Evolutionary conservation across 2,888 invertebrate species (phyloP).

Genomic region (Sturmia bella): DNA sequence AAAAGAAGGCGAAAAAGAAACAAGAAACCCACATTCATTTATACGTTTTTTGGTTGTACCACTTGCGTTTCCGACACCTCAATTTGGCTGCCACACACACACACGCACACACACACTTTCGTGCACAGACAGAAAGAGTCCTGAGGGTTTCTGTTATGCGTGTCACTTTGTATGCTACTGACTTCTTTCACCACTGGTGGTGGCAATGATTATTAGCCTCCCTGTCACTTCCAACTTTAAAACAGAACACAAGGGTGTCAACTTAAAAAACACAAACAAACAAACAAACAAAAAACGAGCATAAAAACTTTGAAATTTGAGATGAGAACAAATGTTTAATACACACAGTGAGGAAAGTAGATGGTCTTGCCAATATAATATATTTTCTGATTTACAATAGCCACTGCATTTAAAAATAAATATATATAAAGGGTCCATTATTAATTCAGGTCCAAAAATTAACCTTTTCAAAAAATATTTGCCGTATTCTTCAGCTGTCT

Average conservation of each 20-base stretch:
- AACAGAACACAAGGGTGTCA: slow-evolving; percentile 52
- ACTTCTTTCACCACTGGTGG: slow-evolving; percentile 65
- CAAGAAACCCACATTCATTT: slow-evolving; percentile 14
- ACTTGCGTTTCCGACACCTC: slow-evolving; percentile 57
- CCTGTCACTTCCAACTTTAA: slow-evolving; percentile 44
- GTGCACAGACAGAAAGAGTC: slow-evolving; percentile 18
- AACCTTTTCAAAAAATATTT: too few relatives aligned
- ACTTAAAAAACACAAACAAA: too few relatives aligned
- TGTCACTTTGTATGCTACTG: slow-evolving; percentile 55
- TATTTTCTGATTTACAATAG: too few relatives aligned
- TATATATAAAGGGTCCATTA: too few relatives aligned
- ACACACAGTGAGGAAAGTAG: background rate
- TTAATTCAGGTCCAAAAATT: too few relatives aligned
- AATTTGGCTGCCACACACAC: slow-evolving; percentile 2
- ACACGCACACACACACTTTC: slow-evolving; percentile 7
- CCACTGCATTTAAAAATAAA: too few relatives aligned
- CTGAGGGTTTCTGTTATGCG: slow-evolving; percentile 56
- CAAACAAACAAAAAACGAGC: too few relatives aligned
- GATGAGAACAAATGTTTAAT: background rate
- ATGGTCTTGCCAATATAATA: background rate
- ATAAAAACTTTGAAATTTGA: background rate
- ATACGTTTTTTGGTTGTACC: slow-evolving; percentile 27
- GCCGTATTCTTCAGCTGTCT: too few relatives aligned
- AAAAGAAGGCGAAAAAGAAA: slow-evolving; percentile 7
- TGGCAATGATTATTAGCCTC: slow-evolving; percentile 66